phyloP scores from a whole-genome alignment of 2,797 vertebrate genomes.

The Tympanoctomys barrerae region DNA sequence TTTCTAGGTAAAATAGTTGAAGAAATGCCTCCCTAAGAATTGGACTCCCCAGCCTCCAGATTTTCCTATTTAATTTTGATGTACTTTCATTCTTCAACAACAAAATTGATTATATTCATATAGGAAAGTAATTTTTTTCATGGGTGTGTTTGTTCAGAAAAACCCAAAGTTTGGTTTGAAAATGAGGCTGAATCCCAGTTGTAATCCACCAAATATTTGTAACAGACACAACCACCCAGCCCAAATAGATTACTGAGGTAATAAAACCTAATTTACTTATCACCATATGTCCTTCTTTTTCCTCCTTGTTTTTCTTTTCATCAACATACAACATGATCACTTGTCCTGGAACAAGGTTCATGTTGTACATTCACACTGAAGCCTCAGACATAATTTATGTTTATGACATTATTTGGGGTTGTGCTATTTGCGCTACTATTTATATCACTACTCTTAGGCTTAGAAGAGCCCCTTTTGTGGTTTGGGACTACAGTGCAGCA shows the following conservation, averaged over 20 bases:
- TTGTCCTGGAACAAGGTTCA: not conserved
- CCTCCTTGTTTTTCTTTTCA: not conserved
- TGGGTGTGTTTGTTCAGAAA: not conserved
- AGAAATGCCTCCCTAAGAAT: not conserved
- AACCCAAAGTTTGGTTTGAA: slow-evolving; percentile 1
- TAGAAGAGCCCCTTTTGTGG: not conserved
- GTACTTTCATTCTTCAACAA: slow-evolving; percentile 49
- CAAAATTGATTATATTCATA: not conserved
- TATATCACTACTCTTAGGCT: not conserved
- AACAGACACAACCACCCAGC: not conserved
- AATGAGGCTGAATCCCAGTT: not conserved
- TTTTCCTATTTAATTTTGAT: slow-evolving; percentile 15
- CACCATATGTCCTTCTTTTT: not conserved
- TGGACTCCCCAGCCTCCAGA: not conserved
- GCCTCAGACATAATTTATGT: not conserved
- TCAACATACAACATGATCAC: not conserved
- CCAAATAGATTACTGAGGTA: not conserved
- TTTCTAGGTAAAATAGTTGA: not conserved
- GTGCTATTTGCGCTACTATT: not conserved
- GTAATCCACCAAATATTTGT: not conserved
- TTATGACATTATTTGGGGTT: not conserved
- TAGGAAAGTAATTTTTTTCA: not conserved
- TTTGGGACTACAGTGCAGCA: not conserved
- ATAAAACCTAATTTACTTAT: not conserved
- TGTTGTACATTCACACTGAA: not conserved